These are phyloP conservation scores for Pimpla rufipes DNA, from an alignment of 2,888 invertebrate genomes.

Conservation along the genomic window DNA sequence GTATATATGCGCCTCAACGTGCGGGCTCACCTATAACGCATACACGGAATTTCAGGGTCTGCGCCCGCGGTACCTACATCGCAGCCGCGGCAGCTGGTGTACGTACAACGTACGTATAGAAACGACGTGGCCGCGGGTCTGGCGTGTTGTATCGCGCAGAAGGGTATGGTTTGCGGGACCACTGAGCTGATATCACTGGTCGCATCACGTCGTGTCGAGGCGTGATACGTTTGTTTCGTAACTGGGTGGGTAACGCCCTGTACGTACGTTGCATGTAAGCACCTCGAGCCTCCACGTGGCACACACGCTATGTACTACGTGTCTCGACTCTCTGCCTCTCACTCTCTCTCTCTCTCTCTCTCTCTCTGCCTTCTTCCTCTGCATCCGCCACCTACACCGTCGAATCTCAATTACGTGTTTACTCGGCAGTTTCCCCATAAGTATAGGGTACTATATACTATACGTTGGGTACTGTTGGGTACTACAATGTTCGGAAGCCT, in stretches of 20 bases:
- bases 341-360: not conserved
- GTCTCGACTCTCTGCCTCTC: not conserved
- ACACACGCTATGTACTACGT: slow-evolving; percentile 9
- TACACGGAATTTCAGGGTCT: too few relatives aligned
- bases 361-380: slow-evolving; percentile 6
- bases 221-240: slow-evolving; percentile 83
- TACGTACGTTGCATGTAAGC: slow-evolving; percentile 66
- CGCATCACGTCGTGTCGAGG: slow-evolving; percentile 79
- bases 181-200: slow-evolving; percentile 75
- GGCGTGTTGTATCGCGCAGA: slow-evolving; percentile 38
- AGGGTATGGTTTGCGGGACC: slow-evolving; percentile 33
- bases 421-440: not conserved
- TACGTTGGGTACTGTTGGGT: not conserved
- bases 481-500: not conserved
- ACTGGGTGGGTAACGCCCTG: slow-evolving; percentile 78
- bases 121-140: slow-evolving; percentile 15
- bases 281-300: slow-evolving; percentile 49
- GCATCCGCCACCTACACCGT: slow-evolving; percentile 16
- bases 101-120: not conserved
- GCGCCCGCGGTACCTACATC: too few relatives aligned
- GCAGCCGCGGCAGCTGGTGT: too few relatives aligned
- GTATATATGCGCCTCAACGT: slow-evolving; percentile 36
- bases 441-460: not conserved
- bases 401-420: slow-evolving; percentile 13
- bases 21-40: not conserved